Percentiles rank a stretch among this genome's conserved stretches.
These are phyloP conservation scores for Mus minutoides DNA, from an alignment of 2,797 vertebrate genomes.

Conservation along the genomic window DNA sequence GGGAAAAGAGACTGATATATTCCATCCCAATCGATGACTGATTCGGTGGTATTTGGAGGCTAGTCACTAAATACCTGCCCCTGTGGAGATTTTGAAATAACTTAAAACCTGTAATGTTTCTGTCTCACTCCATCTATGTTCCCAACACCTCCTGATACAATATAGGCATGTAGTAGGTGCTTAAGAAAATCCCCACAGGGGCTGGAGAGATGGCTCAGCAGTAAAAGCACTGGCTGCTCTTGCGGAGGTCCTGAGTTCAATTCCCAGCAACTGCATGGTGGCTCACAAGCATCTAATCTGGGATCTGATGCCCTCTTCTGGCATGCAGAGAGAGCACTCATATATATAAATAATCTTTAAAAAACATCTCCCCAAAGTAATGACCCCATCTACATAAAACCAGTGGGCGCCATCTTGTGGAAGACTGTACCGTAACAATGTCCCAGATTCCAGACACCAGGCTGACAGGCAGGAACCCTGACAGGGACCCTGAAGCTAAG, in stretches of 20 bases:
- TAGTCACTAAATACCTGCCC: neutral
- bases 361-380: neutral
- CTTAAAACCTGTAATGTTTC: neutral
- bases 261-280: neutral
- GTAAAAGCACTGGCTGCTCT: neutral
- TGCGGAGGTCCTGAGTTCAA: neutral
- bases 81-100: neutral
- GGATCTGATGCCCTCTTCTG: neutral
- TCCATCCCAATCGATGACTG: neutral
- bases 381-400: neutral
- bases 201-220: neutral
- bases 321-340: neutral
- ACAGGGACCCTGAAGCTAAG: neutral
- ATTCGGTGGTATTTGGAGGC: neutral
- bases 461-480: neutral
- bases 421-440: neutral
- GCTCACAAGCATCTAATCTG: neutral
- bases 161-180: neutral
- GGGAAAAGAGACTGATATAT: neutral
- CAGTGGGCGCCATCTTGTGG: constrained; percentile 53
- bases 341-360: neutral
- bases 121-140: neutral
- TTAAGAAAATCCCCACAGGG: constrained; percentile 8
- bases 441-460: neutral
- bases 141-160: neutral